phyloP scores from a whole-genome alignment of 1,140 invertebrate genomes.

The Augochlora pura region DNA sequence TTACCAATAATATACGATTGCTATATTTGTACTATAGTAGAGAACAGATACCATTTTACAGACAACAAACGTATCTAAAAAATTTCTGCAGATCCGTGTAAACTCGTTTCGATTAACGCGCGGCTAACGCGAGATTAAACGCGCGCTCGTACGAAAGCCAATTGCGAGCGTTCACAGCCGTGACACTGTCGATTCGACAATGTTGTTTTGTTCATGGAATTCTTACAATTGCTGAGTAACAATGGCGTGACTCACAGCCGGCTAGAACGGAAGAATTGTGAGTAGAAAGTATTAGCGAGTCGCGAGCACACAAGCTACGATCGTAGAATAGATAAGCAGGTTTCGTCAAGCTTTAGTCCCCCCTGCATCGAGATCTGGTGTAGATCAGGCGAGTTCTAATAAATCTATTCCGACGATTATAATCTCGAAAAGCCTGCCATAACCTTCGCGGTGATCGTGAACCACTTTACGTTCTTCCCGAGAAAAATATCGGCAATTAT shows the following conservation, averaged over 20 bases:
- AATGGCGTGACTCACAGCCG: constrained; percentile 35
- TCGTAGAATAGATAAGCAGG: constrained; percentile 17
- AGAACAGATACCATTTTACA: no score
- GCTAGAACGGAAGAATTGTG: constrained; percentile 23
- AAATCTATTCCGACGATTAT: neutral
- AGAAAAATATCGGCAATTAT: no score
- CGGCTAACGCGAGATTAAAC: neutral
- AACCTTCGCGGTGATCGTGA: no score
- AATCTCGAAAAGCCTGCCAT: neutral
- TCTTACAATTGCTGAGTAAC: constrained; percentile 23
- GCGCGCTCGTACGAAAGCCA: neutral
- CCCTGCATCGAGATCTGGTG: neutral
- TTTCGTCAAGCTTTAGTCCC: constrained; percentile 8
- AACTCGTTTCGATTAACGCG: neutral
- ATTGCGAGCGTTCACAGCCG: neutral
- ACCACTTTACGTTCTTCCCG: no score
- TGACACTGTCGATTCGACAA: constrained; percentile 1
- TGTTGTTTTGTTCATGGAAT: constrained; percentile 3
- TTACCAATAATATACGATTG: no score
- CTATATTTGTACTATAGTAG: no score
- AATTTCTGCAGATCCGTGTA: neutral
- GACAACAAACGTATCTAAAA: no score
- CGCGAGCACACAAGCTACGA: constrained; percentile 3
- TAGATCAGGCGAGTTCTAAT: neutral
- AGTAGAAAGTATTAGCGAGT: constrained; percentile 32